phyloP scores from a whole-genome alignment of 2,888 invertebrate genomes.

The Sisyra nigra region DNA sequence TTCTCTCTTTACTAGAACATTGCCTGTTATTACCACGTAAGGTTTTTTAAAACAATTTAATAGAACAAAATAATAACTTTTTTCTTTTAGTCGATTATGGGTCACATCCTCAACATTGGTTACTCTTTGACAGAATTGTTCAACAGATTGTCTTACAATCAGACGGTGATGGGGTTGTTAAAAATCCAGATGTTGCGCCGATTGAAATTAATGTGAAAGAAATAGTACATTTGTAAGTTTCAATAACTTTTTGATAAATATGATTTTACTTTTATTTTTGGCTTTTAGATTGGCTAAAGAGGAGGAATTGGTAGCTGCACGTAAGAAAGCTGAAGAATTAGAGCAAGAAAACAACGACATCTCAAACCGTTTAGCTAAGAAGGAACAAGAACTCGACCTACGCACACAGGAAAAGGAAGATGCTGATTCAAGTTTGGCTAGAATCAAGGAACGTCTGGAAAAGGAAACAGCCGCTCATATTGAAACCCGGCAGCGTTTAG shows the following conservation, averaged over 20 bases:
- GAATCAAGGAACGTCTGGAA: constrained; percentile 76
- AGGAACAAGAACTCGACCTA: constrained; percentile 83
- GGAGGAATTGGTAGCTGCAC: constrained; percentile 76
- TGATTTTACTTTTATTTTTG: neutral
- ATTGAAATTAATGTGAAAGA: constrained; percentile 82
- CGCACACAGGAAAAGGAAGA: constrained; percentile 86
- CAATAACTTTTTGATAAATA: neutral
- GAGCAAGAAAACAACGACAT: constrained; percentile 82
- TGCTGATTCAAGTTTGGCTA: constrained; percentile 61
- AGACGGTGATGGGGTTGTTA: constrained; percentile 22
- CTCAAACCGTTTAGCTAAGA: constrained; percentile 72
- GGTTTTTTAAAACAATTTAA: constrained; percentile 17
- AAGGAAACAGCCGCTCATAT: constrained; percentile 77
- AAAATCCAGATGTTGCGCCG: constrained; percentile 74
- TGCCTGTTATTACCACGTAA: constrained; percentile 67
- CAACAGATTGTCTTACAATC: constrained; percentile 86
- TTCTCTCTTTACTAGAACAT: constrained; percentile 80
- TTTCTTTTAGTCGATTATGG: constrained; percentile 56
- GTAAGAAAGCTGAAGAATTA: constrained; percentile 71
- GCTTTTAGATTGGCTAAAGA: constrained; percentile 60
- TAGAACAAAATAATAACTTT: neutral
- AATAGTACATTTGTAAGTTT: constrained; percentile 54
- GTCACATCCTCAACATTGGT: constrained; percentile 82
- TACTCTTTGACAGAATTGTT: constrained; percentile 82
- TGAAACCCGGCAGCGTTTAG: constrained; percentile 64